Evolutionary conservation across 1,140 invertebrate genomes (phyloP), one percentile per base, ranked within the genome.

Genomic region (Idris sp.): DNA sequence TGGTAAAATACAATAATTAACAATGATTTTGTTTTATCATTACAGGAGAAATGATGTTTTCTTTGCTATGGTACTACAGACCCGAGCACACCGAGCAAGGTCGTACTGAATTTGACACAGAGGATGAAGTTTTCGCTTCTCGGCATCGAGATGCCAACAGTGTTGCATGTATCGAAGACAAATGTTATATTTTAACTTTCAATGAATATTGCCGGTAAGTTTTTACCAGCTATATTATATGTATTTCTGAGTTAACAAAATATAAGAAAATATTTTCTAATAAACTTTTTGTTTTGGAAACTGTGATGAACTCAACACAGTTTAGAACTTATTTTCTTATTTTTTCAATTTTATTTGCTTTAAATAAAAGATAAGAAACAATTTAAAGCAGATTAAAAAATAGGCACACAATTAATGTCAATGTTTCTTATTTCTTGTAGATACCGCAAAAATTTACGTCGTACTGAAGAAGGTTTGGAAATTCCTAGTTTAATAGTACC

Each of bases 91-190:
- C 96, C 0, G 96, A 98, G 77, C 91, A 93, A 79, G 96, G 96
- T 1, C 89, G 95, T 4, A 90, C 91, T 71, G 88, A 91, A 13
- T 90, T 90, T 13, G 95, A 97, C 86, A 92, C 93, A 77, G 91
- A 92, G 2, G 95, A 97, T 80, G 97, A 98, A 88, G 93, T 98
- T 33, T 99, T 98, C 88, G 97, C 97, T 15, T 98, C 96, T 1
- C 92, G 95, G 49, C 97, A 98, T 88, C 91, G 93, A 43, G 97
- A 98, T 87, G 93, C 93, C 58, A 97, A 97, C 86, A 97, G 95
- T 80, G 97, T 98, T 15, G 97, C 97, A 43, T 98, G 97, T 85
- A 98, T 99, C 77, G 97, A 99, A 85, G 97, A 99, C 88, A 97
- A 97, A 87, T 98, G 97, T 88, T 98, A 96, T 86, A 97, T 99